A percentile compares a stretch with the other conserved stretches of the same genome.
These are phyloP conservation scores for Troides helena DNA, from an alignment of 2,888 invertebrate species.

Conservation along the genomic window DNA sequence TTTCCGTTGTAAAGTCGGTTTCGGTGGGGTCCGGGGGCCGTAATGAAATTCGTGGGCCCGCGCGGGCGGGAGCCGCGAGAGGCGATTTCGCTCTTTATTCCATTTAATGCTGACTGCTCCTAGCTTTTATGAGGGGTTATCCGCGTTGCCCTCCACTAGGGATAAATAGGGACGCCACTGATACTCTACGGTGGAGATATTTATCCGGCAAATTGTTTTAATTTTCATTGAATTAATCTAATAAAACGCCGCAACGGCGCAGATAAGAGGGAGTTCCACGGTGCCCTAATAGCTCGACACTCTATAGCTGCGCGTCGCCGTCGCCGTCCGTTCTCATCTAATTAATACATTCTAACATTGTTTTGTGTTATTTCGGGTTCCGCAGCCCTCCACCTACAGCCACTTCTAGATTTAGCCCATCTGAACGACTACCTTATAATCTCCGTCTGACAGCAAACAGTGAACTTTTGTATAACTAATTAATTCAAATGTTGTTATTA, in stretches of 20 bases:
- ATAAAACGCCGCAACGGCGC: conserved; percentile 73
- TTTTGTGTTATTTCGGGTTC: too few relatives aligned
- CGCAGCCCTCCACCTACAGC: too few relatives aligned
- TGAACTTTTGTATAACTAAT: too few relatives aligned
- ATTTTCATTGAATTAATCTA: conserved; percentile 80
- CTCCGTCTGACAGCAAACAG: too few relatives aligned
- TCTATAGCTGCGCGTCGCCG: conserved; percentile 45
- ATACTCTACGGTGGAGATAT: conserved; percentile 76
- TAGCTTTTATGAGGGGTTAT: conserved; percentile 81
- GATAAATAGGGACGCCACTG: conserved; percentile 78
- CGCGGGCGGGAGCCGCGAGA: conserved; percentile 55
- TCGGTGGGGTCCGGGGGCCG: conserved; percentile 62
- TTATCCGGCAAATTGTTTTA: conserved; percentile 82
- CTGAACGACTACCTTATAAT: too few relatives aligned
- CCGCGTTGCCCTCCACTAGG: conserved; percentile 76
- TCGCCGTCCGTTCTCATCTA: too few relatives aligned
- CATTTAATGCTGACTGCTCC: conserved; percentile 80
- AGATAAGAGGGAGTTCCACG: conserved; percentile 69
- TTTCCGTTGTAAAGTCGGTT: conserved; percentile 78
- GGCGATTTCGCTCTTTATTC: conserved; percentile 79
- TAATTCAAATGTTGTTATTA: too few relatives aligned
- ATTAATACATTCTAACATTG: too few relatives aligned
- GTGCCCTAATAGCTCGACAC: conserved; percentile 63
- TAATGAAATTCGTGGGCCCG: conserved; percentile 78
- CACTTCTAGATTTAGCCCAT: too few relatives aligned